Percentiles rank a stretch among this genome's conserved stretches.
Evolutionary conservation across 2,113 vertebrate species (phyloP).

Genomic region (Laticauda colubrina): DNA sequence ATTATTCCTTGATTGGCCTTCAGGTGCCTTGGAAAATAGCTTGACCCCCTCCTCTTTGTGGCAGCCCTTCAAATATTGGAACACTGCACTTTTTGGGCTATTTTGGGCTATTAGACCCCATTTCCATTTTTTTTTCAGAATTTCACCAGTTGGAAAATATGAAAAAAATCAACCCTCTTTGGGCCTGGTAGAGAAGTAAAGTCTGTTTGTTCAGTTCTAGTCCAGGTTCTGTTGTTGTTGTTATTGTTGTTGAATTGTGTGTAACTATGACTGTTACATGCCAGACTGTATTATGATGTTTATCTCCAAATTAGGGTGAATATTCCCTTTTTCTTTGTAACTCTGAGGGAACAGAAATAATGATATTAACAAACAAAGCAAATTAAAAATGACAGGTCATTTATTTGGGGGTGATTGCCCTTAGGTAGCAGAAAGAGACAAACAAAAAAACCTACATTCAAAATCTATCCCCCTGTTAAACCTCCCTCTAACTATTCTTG

Average conservation of each 20-base stretch:
- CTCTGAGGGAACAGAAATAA: neutral
- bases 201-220: neutral
- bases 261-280: neutral
- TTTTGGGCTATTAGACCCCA: neutral
- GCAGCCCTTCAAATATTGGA: no score
- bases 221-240: neutral
- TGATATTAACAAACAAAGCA: neutral
- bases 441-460: neutral
- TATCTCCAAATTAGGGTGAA: neutral
- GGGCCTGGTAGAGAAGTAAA: neutral
- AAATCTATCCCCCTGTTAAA: neutral
- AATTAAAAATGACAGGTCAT: constrained; percentile 1
- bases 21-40: no score
- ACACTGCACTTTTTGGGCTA: neutral
- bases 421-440: neutral
- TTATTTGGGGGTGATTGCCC: neutral
- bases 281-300: neutral
- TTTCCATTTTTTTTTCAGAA: neutral
- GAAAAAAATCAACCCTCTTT: neutral
- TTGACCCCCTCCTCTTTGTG: no score
- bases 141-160: neutral
- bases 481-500: neutral
- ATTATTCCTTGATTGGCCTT: no score
- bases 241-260: neutral
- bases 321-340: neutral